phyloP scores from a whole-genome alignment of 1,140 invertebrate genomes.

The Sarcophaga bullata region DNA sequence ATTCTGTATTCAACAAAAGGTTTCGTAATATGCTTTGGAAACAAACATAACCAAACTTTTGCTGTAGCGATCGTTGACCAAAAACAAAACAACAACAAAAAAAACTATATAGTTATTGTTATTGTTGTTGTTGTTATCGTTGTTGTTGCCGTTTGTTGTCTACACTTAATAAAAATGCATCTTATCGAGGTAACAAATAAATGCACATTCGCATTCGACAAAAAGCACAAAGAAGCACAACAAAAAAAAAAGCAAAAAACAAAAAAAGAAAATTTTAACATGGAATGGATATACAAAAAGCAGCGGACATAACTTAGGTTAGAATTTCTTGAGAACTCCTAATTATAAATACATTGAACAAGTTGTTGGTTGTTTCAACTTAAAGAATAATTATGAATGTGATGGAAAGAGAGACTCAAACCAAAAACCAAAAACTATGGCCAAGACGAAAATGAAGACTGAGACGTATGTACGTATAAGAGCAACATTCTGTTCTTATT shows the following conservation, averaged over 20 bases:
- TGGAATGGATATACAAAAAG: not conserved
- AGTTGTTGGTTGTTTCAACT: conserved; percentile 11
- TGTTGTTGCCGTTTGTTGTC: not conserved
- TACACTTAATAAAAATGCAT: not conserved
- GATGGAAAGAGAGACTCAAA: not conserved
- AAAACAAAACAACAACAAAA: no score
- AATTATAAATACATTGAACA: conserved; percentile 39
- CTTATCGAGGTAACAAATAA: not conserved
- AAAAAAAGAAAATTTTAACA: not conserved
- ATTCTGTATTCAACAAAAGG: no score
- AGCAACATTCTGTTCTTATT: no score
- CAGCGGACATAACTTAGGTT: conserved; percentile 33
- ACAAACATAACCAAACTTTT: no score
- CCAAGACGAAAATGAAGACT: no score
- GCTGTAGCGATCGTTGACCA: no score
- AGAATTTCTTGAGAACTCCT: conserved; percentile 40
- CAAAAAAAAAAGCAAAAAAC: not conserved
- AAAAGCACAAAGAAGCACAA: not conserved
- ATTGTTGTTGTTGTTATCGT: not conserved
- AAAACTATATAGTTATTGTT: no score
- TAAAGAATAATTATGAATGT: conserved; percentile 39
- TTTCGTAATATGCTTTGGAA: no score
- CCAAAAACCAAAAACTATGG: no score
- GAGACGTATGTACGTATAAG: no score
- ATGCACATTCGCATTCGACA: not conserved